Conservation (phyloP, 2,113 vertebrate genomes). For the Coturnix japonica region DNA sequence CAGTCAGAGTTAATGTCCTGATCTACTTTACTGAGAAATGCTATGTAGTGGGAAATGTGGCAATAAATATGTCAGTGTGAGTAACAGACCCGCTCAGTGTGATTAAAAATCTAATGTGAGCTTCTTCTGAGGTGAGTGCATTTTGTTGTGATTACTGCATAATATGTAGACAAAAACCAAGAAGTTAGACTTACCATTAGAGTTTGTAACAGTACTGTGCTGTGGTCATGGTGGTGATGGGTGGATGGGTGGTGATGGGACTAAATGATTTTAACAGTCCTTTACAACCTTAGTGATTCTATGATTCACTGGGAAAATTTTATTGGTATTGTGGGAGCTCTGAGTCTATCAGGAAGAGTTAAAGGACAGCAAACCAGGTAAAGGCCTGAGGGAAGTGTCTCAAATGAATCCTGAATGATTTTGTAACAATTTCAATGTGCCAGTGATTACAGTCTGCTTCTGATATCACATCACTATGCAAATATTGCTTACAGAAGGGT, state of each 20-base stretch:
- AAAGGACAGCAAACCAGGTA: not conserved
- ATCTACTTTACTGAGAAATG: not conserved
- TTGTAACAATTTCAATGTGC: not conserved
- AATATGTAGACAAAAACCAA: not conserved
- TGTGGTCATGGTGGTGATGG: too few species aligned
- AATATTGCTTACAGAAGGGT: not conserved
- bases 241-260: too few species aligned
- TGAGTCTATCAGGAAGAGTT: not conserved
- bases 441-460: not conserved
- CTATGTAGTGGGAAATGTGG: not conserved
- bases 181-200: not conserved
- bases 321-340: not conserved
- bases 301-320: not conserved
- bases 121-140: not conserved
- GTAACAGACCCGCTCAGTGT: not conserved
- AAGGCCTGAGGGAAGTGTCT: not conserved
- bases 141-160: not conserved
- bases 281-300: too few species aligned
- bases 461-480: not conserved
- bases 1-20: not conserved
- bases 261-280: too few species aligned
- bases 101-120: not conserved
- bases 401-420: not conserved
- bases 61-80: not conserved
- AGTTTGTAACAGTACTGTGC: not conserved